Base-by-base conservation (phyloP, 2,113 vertebrate species). In the Passer domesticus region DNA sequence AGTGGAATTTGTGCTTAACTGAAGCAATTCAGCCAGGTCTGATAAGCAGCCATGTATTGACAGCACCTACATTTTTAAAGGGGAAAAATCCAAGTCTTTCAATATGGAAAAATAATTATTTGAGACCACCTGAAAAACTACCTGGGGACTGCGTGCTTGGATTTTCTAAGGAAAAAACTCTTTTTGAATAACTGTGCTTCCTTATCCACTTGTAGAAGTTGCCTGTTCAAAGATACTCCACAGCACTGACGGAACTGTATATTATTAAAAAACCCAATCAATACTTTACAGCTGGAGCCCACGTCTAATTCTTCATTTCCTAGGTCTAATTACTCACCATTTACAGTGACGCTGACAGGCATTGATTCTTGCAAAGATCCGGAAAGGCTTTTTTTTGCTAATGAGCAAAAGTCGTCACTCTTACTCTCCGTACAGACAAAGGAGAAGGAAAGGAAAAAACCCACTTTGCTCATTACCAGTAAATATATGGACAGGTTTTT, bases 301-400 rank as follows among this genome's bases (percentile, higher is more conserved):
- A 84, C 6, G 0, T 79, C 58, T 92, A 79, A 49, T 76, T 94
- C 81, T 91, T 96, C 37, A 89, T 95, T 95, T 95, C 86, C 77
- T 87, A 84, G 19, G 52, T 87, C 56, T 84, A 95, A 96, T 97
- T 95, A 95, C 74, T 92, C 81, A 72, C 82, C 66, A 72, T 69
- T 83, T 91, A 69, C 58, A 66, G 74, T 87, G 87, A 89, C 2
- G 50, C 78, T 91, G 58, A 82, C 74, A 89, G 58, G 56, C 91
- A 96, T 87, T 87, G 89, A 96, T 95, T 94, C 77, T 89, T 76
- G 66, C 87, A 85, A 92, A 94, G 89, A 94, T 91, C 95, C 87
- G 62, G 94, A 95, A 95, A 31, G 41, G 81, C 46, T 82, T 95
- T 91, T 91, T 92, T 94, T 76, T 91, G 74, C 77, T 95, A 95